Conservation (phyloP, 2,888 invertebrate genomes). For the Leptopilina drosophilae region DNA sequence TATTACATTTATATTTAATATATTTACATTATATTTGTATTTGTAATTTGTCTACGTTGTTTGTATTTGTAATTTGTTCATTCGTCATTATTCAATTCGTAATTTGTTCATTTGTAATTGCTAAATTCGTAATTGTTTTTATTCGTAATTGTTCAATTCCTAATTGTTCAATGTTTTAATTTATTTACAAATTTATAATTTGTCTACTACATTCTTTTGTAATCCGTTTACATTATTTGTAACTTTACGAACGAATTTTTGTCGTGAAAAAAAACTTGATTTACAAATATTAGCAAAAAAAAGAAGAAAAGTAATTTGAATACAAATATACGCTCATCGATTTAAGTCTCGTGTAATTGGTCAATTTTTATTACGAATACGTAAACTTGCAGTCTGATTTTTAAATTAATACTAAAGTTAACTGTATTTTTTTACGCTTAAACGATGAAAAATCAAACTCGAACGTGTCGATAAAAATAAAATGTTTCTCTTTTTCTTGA, state of each 20-base stretch:
- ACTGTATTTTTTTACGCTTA: slow-evolving; percentile 31
- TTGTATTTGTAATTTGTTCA: not conserved
- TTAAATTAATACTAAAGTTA: slow-evolving; percentile 28
- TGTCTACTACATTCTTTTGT: too few species aligned
- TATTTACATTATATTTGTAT: too few species aligned
- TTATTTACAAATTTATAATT: too few species aligned
- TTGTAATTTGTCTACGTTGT: too few species aligned
- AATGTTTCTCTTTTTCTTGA: not conserved
- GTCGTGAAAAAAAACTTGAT: not conserved
- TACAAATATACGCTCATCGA: slow-evolving; percentile 12
- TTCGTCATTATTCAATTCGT: too few species aligned
- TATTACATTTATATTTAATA: too few species aligned
- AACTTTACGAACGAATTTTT: slow-evolving; percentile 20
- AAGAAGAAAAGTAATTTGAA: not conserved
- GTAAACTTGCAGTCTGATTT: slow-evolving; percentile 39
- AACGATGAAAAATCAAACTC: slow-evolving; percentile 20
- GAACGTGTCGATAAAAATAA: not conserved
- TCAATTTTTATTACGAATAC: slow-evolving; percentile 25
- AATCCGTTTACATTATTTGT: not conserved
- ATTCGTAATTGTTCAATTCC: too few species aligned
- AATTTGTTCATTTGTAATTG: too few species aligned
- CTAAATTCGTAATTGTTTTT: too few species aligned
- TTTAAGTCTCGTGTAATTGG: slow-evolving; percentile 16
- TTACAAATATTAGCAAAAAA: slow-evolving; percentile 1
- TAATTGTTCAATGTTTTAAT: too few species aligned